Percentiles rank a stretch among this genome's conserved stretches.
Evolutionary conservation across 2,888 invertebrate species (phyloP).

Genomic region (Tyria jacobaeae): DNA sequence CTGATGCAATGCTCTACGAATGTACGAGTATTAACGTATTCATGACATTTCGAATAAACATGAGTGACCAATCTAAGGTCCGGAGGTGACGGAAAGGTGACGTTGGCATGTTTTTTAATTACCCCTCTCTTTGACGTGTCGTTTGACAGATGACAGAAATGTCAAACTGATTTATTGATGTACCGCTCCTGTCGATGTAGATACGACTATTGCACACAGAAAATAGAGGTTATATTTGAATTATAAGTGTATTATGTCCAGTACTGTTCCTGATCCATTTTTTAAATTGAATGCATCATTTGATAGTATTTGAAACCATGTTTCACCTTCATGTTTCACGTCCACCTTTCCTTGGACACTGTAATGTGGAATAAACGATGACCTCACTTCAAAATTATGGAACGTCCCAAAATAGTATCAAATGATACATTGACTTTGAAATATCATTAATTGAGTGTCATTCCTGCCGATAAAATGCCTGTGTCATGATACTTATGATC

Average conservation of each 20-base stretch:
- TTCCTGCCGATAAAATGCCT: not conserved
- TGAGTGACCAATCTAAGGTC: constrained; percentile 50
- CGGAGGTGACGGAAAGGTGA: constrained; percentile 48
- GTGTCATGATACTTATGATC: not conserved
- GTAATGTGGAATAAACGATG: not conserved
- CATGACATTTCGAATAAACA: constrained; percentile 24
- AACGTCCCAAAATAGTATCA: not conserved
- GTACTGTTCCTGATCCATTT: constrained; percentile 38
- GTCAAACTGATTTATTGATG: constrained; percentile 55
- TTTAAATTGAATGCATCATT: constrained; percentile 46
- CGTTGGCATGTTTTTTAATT: constrained; percentile 52
- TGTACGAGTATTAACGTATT: constrained; percentile 15
- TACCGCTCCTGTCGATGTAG: not conserved
- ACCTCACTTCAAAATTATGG: too few relatives aligned
- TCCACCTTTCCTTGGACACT: not conserved
- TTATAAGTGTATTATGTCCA: constrained; percentile 1
- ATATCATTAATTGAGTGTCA: constrained; percentile 1
- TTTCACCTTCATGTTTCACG: constrained; percentile 14
- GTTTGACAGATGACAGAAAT: constrained; percentile 53
- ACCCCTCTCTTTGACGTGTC: constrained; percentile 32
- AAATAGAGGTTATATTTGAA: constrained; percentile 2
- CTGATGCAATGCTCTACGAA: constrained; percentile 7
- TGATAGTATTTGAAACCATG: constrained; percentile 46
- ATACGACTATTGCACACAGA: not conserved
- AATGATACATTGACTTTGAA: not conserved